Conservation (phyloP, 2,888 invertebrate genomes). For the Nebria brevicollis region DNA sequence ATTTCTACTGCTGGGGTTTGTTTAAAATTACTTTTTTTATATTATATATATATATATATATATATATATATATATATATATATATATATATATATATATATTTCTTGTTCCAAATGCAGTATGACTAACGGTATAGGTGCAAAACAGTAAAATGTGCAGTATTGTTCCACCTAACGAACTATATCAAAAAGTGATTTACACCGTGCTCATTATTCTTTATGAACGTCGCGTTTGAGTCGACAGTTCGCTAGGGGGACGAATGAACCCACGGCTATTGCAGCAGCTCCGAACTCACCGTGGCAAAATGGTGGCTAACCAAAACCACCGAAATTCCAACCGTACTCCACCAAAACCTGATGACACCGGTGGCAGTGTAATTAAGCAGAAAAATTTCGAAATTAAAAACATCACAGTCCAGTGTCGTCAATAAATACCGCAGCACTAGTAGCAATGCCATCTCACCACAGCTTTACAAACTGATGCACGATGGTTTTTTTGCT, state of each 20-base stretch:
- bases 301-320: background rate
- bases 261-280: background rate
- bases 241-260: background rate
- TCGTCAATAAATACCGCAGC: slow-evolving; percentile 26
- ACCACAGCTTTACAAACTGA: background rate
- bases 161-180: slow-evolving; percentile 34
- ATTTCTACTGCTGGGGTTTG: too few species aligned
- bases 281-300: background rate
- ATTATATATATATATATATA: too few species aligned
- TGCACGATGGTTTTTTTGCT: background rate
- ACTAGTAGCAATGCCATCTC: background rate
- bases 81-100: too few species aligned
- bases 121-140: slow-evolving; percentile 19
- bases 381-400: slow-evolving; percentile 39
- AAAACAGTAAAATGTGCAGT: slow-evolving; percentile 22
- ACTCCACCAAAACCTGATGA: slow-evolving; percentile 7
- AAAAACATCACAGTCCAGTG: slow-evolving; percentile 28
- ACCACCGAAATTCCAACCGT: slow-evolving; percentile 17
- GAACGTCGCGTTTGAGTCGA: slow-evolving; percentile 14
- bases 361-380: slow-evolving; percentile 24
- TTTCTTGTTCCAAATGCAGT: background rate
- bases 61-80: too few species aligned
- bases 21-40: too few species aligned
- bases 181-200: slow-evolving; percentile 25
- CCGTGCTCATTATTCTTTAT: slow-evolving; percentile 18